phyloP scores from a whole-genome alignment of 1,140 invertebrate species.

The Agrilus planipennis region DNA sequence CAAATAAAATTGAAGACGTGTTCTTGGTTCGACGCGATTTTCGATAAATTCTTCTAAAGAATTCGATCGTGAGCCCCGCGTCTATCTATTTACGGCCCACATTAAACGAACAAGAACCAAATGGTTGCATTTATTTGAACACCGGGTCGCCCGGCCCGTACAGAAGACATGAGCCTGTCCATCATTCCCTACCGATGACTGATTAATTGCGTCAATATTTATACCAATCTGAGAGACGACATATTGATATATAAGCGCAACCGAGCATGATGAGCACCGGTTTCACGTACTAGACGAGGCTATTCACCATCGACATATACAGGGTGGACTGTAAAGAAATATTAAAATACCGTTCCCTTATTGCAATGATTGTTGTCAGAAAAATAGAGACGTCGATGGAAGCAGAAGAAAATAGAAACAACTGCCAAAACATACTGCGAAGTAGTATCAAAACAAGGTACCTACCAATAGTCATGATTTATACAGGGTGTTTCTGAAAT shows the following conservation, averaged over 20 bases:
- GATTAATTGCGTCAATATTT: conserved; percentile 27
- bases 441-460: no score
- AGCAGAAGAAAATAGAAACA: no score
- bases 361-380: no score
- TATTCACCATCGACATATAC: no score
- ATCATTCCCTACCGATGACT: conserved; percentile 21
- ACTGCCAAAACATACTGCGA: no score
- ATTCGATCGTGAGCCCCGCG: conserved; percentile 1
- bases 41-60: conserved; percentile 12
- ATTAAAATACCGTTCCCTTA: no score
- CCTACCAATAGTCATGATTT: no score
- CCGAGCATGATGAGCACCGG: no score
- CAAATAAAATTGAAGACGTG: conserved; percentile 6
- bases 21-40: conserved; percentile 12
- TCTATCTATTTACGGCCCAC: conserved; percentile 14
- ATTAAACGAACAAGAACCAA: conserved; percentile 15
- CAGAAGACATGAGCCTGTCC: conserved; percentile 26
- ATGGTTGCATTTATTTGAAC: conserved; percentile 14
- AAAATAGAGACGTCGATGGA: no score
- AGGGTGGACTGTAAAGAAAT: no score
- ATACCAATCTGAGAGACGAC: conserved; percentile 20
- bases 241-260: conserved; percentile 22
- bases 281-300: no score
- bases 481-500: no score
- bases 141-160: conserved; percentile 21